Evolutionary conservation across 2,888 invertebrate species (phyloP).

Genomic region (Ptychoptera albimana): DNA sequence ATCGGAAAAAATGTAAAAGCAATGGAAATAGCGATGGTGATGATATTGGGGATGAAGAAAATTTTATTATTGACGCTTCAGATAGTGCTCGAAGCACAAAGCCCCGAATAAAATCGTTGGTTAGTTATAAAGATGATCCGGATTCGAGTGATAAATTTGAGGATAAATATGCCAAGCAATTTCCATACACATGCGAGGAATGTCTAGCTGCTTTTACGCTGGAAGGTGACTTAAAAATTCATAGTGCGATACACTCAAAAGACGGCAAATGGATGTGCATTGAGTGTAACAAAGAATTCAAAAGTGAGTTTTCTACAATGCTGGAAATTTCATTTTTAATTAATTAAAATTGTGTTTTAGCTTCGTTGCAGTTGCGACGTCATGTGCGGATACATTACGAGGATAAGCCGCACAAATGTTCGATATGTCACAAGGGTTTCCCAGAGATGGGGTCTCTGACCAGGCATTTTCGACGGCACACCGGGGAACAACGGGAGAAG

Average conservation of each 20-base stretch:
- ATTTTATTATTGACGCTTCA: no score
- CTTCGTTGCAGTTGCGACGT: slow-evolving; percentile 28
- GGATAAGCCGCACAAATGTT: slow-evolving; percentile 34
- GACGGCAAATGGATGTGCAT: slow-evolving; percentile 30
- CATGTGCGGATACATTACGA: slow-evolving; percentile 38
- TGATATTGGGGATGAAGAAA: no score
- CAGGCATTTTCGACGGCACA: slow-evolving; percentile 36
- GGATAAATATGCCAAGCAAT: slow-evolving; percentile 1
- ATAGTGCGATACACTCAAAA: slow-evolving; percentile 31
- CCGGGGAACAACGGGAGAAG: slow-evolving; percentile 33
- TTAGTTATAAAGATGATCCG: no score
- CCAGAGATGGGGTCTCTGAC: slow-evolving; percentile 36
- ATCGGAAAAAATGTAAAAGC: background rate
- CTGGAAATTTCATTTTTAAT: background rate
- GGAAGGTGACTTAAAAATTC: slow-evolving; percentile 34
- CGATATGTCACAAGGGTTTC: slow-evolving; percentile 34
- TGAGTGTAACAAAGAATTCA: slow-evolving; percentile 35
- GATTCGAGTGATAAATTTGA: no score
- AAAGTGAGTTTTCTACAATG: slow-evolving; percentile 22
- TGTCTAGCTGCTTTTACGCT: slow-evolving; percentile 34
- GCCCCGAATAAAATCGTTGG: no score
- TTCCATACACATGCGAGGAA: slow-evolving; percentile 24
- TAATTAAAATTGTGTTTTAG: no score
- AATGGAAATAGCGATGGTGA: background rate
- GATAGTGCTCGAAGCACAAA: no score